Evolutionary conservation across 2,113 vertebrate species (phyloP), one percentile per base, ranked within the genome.

Genomic region (Sinocyclocheilus anshuiensis): DNA sequence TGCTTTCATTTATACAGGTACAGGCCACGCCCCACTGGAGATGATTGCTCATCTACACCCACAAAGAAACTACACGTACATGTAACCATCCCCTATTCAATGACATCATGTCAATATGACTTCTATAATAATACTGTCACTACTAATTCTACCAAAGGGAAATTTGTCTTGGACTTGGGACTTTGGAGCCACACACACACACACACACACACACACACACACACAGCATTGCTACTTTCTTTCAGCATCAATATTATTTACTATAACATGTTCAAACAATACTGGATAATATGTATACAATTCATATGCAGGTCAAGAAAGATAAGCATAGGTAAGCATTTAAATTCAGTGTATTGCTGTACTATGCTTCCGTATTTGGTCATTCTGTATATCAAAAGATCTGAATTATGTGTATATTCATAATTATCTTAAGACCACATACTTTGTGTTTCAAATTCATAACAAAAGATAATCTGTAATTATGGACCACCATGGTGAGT

Each of bases 1-100:
- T 93, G 91, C 92, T 91, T 93, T 92, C 90, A 93, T 94, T 94
- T 94, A 94, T 94, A 94, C 86, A 76, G 86, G 86, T 76, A 86
- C 83, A 89, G 89, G 92, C 93, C 95, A 93, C 94, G 74, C 95
- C 94, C 90, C 91, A 90, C 86, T 20, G 69, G 39, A 85, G 50
- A 18, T 8, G 33, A 82, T 53, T 84, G 26, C 69, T 84, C 65
- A 72, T 71, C 10, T 39, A 87, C 82, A 80, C 63, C 81, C 76
- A 72, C 83, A 48, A 50, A n/a, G 63, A 69, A 53, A 59, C 6
- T 39, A 10, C 29, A 80, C 1, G 12, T 24, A 20, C 18, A 24
- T 67, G 50, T 42, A 53, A 53, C 48, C 50, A 76, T 22, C 55
- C 13, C 39, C 78, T 67, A 13, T 12, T 0, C 53, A 42, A 36